phyloP scores from a whole-genome alignment of 2,888 invertebrate genomes.

The Craniophora ligustri region DNA sequence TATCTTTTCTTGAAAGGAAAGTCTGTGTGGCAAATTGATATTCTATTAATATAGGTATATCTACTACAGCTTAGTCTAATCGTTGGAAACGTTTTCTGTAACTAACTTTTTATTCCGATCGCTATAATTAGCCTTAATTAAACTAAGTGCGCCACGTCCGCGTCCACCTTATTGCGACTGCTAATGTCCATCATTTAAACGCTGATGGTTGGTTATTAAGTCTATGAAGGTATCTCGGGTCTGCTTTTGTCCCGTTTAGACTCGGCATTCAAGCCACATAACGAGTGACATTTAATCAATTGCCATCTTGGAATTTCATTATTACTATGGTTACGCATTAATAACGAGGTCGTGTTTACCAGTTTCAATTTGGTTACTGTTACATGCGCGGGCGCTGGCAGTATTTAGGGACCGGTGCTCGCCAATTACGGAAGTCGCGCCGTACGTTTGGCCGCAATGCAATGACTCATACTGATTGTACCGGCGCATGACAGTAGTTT shows the following conservation, averaged over 20 bases:
- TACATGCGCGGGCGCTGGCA: constrained; percentile 48
- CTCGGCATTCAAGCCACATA: constrained; percentile 52
- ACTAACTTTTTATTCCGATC: constrained; percentile 52
- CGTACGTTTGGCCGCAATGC: constrained; percentile 36
- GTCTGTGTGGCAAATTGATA: constrained; percentile 5
- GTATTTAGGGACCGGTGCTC: constrained; percentile 47
- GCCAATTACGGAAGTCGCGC: constrained; percentile 54
- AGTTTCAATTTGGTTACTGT: constrained; percentile 34
- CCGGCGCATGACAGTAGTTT: constrained; percentile 16
- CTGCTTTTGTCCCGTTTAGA: constrained; percentile 66
- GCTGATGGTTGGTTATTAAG: constrained; percentile 65
- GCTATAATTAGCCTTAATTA: constrained; percentile 71
- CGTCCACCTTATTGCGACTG: constrained; percentile 61
- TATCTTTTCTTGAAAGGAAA: not conserved
- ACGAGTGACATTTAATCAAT: constrained; percentile 59
- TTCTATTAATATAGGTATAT: no score
- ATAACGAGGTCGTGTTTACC: constrained; percentile 43
- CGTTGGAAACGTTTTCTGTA: constrained; percentile 14
- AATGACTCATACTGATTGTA: constrained; percentile 48
- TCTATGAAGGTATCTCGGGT: constrained; percentile 57
- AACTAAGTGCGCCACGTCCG: constrained; percentile 57
- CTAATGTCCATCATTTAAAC: constrained; percentile 57
- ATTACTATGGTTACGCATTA: constrained; percentile 32
- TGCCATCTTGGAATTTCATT: constrained; percentile 32
- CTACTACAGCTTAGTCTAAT: constrained; percentile 5